Conservation (phyloP, 2,888 invertebrate species). For the Papilio protenor region DNA sequence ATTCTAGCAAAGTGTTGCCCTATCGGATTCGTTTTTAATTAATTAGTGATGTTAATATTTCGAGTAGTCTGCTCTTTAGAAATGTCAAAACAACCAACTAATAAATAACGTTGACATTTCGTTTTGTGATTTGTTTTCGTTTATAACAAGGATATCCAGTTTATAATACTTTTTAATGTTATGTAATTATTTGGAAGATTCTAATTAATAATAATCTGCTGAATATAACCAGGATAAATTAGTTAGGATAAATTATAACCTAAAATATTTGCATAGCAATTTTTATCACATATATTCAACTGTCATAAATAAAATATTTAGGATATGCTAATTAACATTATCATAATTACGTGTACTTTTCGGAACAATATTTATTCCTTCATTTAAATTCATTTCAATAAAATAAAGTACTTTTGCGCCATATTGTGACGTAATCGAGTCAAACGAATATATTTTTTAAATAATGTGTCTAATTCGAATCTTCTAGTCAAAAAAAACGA, state of each 20-base stretch:
- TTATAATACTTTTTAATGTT: conserved; percentile 3
- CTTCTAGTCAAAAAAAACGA: too few species aligned
- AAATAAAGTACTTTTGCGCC: too few species aligned
- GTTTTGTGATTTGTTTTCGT: conserved; percentile 13
- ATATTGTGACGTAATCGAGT: too few species aligned
- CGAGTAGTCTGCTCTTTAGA: conserved; percentile 26
- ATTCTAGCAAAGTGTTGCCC: conserved; percentile 15
- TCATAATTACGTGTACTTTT: too few species aligned
- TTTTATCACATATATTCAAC: too few species aligned
- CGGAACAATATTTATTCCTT: too few species aligned
- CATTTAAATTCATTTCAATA: too few species aligned
- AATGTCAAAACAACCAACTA: conserved; percentile 31
- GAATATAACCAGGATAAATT: background rate
- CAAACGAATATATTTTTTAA: too few species aligned
- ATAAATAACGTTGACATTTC: conserved; percentile 38
- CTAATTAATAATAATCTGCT: background rate
- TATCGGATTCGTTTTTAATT: conserved; percentile 16
- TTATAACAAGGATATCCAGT: conserved; percentile 13
- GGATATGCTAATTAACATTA: too few species aligned
- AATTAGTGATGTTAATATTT: conserved; percentile 32
- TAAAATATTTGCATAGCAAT: background rate
- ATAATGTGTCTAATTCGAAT: too few species aligned
- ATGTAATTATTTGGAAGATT: background rate
- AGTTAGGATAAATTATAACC: background rate
- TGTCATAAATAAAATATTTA: too few species aligned